Evolutionary conservation across 2,888 invertebrate species (phyloP), one percentile per base, ranked within the genome.

Genomic region (Epinotia bilunana): DNA sequence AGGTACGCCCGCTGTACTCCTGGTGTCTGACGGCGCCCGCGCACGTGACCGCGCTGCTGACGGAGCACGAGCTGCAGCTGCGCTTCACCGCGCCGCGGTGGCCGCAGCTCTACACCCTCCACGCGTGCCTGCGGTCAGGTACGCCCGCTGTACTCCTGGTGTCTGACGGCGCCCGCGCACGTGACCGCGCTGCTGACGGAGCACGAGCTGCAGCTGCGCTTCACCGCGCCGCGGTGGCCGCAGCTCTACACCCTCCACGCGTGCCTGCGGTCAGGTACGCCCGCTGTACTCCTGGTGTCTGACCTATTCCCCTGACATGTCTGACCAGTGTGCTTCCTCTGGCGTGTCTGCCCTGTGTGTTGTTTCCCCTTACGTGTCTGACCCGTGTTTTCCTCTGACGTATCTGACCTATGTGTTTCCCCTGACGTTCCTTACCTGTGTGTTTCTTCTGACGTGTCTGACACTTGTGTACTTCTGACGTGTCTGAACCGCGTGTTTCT

Each of bases 51-150:
- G 98, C 98, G 89, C 95, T 99, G 77, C 97, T 98, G 63, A 96
- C 96, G 84, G 94, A 96, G 81, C 98, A 99, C 93, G 98, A 98
- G 94, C 96, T 99, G 80, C 98, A 99, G 91, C 95, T 99, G 80
- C 97, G 98, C 87, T 99, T 99, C 90, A 98, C 99, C 3, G 99
- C 99, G 79, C 99, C 99, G 71, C 95, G 96, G 83, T 98, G 98
- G 96, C 97, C 98, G 76, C 99, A 98, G 73, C 95, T 97, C 74
- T 99, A 98, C 94, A 97, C 97, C 65, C 98, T 99, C 88, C 97
- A 98, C 64, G 98, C 99, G 80, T 97, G 98, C 86, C 95, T 99
- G 78, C 95, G 98, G 82, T 99, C 98, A 76, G 95, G 95, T 95
- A 80, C 79, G 79, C 39, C 53, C 57, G 39, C 33, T n/a, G n/a